These are phyloP conservation scores for Montipora cactus DNA, from an alignment of 64 coral and sea anemone species.

Conservation along the genomic window DNA sequence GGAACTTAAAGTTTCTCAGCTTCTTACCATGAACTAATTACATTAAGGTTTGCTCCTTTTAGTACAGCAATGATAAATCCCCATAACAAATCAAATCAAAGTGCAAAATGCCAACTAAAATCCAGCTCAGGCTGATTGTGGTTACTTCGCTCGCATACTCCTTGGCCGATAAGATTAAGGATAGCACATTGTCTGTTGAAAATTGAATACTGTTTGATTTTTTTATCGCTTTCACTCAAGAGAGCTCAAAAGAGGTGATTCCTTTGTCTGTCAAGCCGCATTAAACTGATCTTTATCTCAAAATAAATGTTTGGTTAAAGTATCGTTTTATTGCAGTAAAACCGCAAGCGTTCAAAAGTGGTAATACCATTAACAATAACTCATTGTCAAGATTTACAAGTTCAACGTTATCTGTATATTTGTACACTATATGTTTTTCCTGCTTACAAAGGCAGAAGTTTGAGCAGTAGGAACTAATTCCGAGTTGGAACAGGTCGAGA, in stretches of 20 bases:
- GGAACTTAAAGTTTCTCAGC: too few relatives aligned
- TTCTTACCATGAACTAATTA: too few relatives aligned
- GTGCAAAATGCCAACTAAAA: not conserved
- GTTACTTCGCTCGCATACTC: not conserved
- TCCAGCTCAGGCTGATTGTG: not conserved
- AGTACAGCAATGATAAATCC: not conserved
- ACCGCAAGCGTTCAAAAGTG: too few relatives aligned
- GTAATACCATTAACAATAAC: too few relatives aligned
- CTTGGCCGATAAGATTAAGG: not conserved
- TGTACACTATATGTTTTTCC: not conserved
- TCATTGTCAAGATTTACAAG: not conserved
- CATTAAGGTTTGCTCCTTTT: not conserved
- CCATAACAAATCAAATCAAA: not conserved
- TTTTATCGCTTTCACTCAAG: too few relatives aligned
- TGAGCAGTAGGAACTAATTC: not conserved
- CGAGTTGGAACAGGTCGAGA: not conserved
- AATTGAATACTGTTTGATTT: not conserved
- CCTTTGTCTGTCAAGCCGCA: not conserved
- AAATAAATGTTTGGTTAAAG: not conserved
- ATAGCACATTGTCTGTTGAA: not conserved
- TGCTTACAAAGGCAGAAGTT: not conserved
- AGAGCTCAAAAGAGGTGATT: not conserved
- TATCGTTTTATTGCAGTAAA: not conserved
- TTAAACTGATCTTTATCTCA: constrained; percentile 7
- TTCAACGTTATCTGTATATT: not conserved